Conservation (phyloP, 2,113 vertebrate genomes). For the Carassius auratus region DNA sequence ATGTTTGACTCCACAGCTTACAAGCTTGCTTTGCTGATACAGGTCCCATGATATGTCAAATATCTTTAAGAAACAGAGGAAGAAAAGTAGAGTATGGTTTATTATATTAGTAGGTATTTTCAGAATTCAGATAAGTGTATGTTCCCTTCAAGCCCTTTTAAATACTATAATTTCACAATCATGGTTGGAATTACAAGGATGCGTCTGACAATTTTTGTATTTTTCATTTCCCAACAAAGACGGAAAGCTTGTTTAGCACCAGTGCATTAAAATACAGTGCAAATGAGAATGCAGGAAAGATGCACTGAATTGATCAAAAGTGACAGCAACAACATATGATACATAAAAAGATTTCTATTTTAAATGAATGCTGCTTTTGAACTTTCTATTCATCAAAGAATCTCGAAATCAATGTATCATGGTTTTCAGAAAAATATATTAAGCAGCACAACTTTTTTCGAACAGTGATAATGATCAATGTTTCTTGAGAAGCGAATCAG, state of each 20-base stretch:
- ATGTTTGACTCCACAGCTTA: slow-evolving; percentile 91
- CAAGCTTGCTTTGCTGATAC: slow-evolving; percentile 87
- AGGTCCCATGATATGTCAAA: slow-evolving; percentile 93
- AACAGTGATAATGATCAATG: too few species aligned
- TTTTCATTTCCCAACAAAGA: too few species aligned
- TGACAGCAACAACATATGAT: too few species aligned
- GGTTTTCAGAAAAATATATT: too few species aligned
- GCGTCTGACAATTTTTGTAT: background rate
- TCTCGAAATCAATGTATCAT: too few species aligned
- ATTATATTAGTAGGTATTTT: background rate
- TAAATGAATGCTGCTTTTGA: too few species aligned
- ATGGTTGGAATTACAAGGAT: background rate
- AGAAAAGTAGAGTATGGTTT: background rate
- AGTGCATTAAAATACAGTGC: background rate
- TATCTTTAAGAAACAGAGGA: slow-evolving; percentile 75
- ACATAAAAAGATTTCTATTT: too few species aligned
- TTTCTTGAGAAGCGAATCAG: too few species aligned
- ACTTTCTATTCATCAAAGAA: too few species aligned
- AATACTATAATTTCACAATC: background rate
- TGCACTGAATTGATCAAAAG: too few species aligned
- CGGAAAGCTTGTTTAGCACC: background rate
- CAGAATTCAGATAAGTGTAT: background rate
- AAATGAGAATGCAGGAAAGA: background rate
- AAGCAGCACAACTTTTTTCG: too few species aligned
- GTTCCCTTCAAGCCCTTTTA: background rate